These are phyloP conservation scores for Falco rusticolus DNA, from an alignment of 2,797 vertebrate genomes.

Conservation along the genomic window DNA sequence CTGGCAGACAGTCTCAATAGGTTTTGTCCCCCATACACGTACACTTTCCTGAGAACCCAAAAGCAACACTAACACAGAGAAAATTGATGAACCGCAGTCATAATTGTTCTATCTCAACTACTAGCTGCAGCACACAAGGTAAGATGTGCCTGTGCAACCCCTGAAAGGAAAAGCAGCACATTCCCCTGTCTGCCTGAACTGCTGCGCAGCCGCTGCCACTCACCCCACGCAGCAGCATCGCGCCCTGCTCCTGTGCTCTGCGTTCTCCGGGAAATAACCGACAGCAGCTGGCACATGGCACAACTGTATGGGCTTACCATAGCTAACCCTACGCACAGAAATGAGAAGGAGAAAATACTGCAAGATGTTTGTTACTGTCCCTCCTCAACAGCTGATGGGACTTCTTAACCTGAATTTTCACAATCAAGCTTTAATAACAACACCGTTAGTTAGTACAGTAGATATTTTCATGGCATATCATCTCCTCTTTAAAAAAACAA, in stretches of 20 bases:
- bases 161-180: not conserved
- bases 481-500: constrained; percentile 47
- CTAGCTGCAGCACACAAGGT: not conserved
- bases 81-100: not conserved
- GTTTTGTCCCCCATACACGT: not conserved
- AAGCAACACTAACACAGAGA: not conserved
- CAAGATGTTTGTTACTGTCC: not conserved
- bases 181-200: not conserved
- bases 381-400: not conserved
- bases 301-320: not conserved
- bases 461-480: constrained; percentile 29
- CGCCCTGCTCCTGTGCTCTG: accelerated
- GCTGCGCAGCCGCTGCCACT: not conserved
- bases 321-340: not conserved
- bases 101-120: not conserved
- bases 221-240: accelerated
- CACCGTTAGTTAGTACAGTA: not conserved
- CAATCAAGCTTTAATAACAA: not conserved
- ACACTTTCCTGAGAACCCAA: not conserved
- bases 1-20: not conserved
- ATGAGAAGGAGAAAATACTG: not conserved
- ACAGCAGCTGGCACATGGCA: not conserved
- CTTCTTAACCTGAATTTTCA: not conserved
- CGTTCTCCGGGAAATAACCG: not conserved
- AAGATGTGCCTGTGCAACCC: not conserved